Base-by-base conservation (phyloP, 2,797 vertebrate genomes). In the Cuniculus paca region DNA sequence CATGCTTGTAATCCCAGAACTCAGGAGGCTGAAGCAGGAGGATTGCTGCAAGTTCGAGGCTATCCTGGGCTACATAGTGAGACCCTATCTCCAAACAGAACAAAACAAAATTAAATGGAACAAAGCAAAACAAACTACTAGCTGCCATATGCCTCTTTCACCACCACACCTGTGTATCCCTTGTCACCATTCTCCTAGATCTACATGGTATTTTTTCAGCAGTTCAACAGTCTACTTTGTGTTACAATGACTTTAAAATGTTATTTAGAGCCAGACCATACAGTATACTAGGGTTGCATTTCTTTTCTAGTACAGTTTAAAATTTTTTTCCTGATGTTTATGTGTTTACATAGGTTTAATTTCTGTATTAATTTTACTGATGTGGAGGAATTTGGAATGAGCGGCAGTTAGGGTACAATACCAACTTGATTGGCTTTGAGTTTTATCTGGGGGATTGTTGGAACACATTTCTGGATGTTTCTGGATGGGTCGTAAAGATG, bases 71-170 rank as follows among this genome's bases (percentile, higher is more conserved):
- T 54, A 54, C 52, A 54, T 54, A 54, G 52, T 54, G 17, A 54
- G 52, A 54, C 52, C 52, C 1, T 12, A 54, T 54, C 52, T 54
- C 52, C 16, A 54, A 19, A 54, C 19, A 17, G 19, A 54, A 54
- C 52, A 52, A 5, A 52, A 16, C 52, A 16, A 52, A 52, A 52
- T 52, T 6, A 52, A 52, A 52, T 52, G 52, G 50, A 52, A 16
- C 52, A 52, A 52, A 52, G 5, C 52, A 54, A 54, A 54, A 54
- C 52, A 54, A 54, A 9, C 16, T 34, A 9, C 34, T 19, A 0
- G 31, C 26, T 72, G 11, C 1, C 19, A 2, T 16, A 10, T 0
- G 0, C 22, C 13, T 24, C 17, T 34, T 8, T 1, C 6, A 8
- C 0, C 10, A 42, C 9, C 60, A 10, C 4, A 0, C 31, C 16